Evolutionary conservation across 2,113 vertebrate genomes (phyloP), one percentile per base, ranked within the genome.

Genomic region (Lepus americanus): DNA sequence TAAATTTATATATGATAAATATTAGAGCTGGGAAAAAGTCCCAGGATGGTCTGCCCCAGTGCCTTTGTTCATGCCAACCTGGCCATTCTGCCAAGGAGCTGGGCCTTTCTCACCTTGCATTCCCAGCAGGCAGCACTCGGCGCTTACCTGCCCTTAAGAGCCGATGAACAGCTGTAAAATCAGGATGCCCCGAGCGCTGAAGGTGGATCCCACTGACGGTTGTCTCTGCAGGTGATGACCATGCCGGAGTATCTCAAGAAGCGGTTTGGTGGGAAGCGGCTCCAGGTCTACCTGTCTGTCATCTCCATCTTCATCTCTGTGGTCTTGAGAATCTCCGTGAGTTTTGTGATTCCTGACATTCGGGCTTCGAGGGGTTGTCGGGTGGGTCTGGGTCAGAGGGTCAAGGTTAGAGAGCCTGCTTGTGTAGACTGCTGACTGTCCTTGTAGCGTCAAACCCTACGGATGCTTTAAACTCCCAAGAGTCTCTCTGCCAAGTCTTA

Each of bases 191-290:
- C 1, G 22, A 19, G 61, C 17, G 39, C 17, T 59, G 69, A 55
- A 7, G 4, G 25, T 22, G 31, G 70, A 33, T 31, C n/a, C 51
- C 44, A 77, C n/a, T 9, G 0, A 0, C 9, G 8, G 81, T 12
- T 86, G 17, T 82, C 63, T 80, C 55, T 87, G 9, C 93, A 99
- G 99, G 98, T 99, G 87, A 98, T 99, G 95, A 99, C 99, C 78
- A 99, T 99, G 99, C 99, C 99, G 0, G 99, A 99, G 95, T 99
- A 99, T 67, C 98, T 99, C 96, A 99, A 91, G 98, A 99, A 99
- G 92, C 98, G 99, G 55, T 99, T 99, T 61, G 99, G 99, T 27
- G 99, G 99, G 10, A 98, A 99, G 2, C 98, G 99, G 12, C 99
- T 99, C 76, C 98, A 99, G 63, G 8, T 99, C 94, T 99, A 99